Evolutionary conservation across 1,140 invertebrate genomes (phyloP).

Genomic region (Proctacanthus coquilletti): DNA sequence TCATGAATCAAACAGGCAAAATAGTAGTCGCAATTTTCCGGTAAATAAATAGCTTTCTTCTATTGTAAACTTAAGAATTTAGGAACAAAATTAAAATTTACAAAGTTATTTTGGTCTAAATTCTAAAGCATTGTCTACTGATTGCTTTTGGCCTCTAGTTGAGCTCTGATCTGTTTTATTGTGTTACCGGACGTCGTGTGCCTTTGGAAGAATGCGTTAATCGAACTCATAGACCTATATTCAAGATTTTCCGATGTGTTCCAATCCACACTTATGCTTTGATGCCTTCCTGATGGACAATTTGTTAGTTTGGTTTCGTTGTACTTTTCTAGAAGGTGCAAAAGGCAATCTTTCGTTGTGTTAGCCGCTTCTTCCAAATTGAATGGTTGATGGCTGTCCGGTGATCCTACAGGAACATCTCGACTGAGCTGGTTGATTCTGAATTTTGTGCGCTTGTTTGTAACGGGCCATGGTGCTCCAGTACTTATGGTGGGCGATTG

Average conservation of each 20-base stretch:
- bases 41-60: no score
- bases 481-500: conserved; percentile 24
- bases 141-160: conserved; percentile 27
- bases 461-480: conserved; percentile 37
- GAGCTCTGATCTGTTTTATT: conserved; percentile 22
- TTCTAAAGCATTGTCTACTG: no score
- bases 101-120: no score
- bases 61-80: no score
- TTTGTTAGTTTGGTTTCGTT: conserved; percentile 35
- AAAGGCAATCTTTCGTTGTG: conserved; percentile 52
- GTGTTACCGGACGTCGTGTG: conserved; percentile 35
- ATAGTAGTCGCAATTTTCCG: no score
- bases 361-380: conserved; percentile 40
- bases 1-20: no score
- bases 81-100: no score
- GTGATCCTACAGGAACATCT: conserved; percentile 45
- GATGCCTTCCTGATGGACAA: conserved; percentile 13
- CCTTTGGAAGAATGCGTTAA: conserved; percentile 49
- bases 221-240: conserved; percentile 43
- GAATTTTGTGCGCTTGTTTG: conserved; percentile 35
- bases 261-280: conserved; percentile 28
- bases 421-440: conserved; percentile 40
- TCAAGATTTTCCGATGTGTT: conserved; percentile 29
- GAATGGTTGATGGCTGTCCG: conserved; percentile 36
- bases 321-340: conserved; percentile 58